Base-by-base conservation (phyloP, 2,888 invertebrate species). In the Tachina grossa region DNA sequence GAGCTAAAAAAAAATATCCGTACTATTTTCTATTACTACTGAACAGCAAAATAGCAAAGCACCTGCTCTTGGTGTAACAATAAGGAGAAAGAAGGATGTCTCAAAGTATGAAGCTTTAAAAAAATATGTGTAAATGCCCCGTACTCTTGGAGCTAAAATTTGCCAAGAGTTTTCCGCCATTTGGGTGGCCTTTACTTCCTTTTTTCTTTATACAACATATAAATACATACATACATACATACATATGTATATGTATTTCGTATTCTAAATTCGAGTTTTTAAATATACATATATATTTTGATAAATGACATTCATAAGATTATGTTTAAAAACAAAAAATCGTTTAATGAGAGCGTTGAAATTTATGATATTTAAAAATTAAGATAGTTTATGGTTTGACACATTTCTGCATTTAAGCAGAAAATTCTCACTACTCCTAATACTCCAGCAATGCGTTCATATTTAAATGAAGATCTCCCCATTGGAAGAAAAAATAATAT, bases 271-370 rank as follows among this genome's bases (percentile, higher is more conserved):
- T 65, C 61, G 45, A 80, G 66, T 72, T 59, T 75, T 78, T 63
- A 59, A 79, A 71, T 75, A 41, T 4, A 31, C 4, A 31, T 75
- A 41, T 6, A 31, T 6, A 31, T 76, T 74, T 72, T 86, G 75
- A 81, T 86, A 78, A 80, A 85, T 85, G 78, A 65, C 69, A 63
- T 51, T 72, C 76, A 75, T 68, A 69, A 83, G 72, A 63, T 22
- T 43, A 31, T 59, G 9, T 47, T 47, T 59, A 45, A 57, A 19
- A 47, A 47, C 41, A 79, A 71, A 51, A 41, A 49, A 49, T 66
- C 61, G 55, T 80, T 72, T 88, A 91, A 91, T 91, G 91, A 91
- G 89, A 88, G 88, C 89, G 89, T 88, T 89, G 90, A 91, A 91
- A 91, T 90, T 91, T 90, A 90, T 91, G 91, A 89, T 89, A 89